phyloP scores from a whole-genome alignment of 1,140 invertebrate species.

The Alviniconcha marisindica region DNA sequence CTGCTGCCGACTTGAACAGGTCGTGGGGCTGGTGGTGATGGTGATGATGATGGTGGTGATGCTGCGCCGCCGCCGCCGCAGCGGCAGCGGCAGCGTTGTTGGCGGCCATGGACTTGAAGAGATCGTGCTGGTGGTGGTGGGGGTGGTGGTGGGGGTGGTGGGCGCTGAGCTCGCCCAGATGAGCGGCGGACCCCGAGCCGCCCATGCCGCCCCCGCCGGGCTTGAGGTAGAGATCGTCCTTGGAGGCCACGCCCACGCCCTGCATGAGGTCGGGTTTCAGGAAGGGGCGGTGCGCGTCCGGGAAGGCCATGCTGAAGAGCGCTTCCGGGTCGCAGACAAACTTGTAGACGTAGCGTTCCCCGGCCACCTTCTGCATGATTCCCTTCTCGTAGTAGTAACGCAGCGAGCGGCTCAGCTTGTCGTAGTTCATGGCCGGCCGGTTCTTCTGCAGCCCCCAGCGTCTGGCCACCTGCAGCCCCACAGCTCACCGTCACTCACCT shows the following conservation, averaged over 20 bases:
- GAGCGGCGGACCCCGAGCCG: background rate
- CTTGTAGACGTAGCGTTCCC: conserved; percentile 96
- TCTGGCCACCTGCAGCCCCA: conserved; percentile 75
- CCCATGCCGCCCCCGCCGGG: background rate
- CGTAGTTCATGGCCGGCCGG: conserved; percentile 97
- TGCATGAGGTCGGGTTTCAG: conserved; percentile 60
- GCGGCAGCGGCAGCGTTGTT: background rate
- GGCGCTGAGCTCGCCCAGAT: conserved; percentile 9
- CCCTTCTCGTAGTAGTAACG: conserved; percentile 98
- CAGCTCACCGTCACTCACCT: background rate
- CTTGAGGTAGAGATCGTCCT: conserved; percentile 53
- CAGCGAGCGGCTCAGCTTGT: conserved; percentile 93
- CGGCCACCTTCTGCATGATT: conserved; percentile 81
- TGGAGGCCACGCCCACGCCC: conserved; percentile 39
- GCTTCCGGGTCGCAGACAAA: conserved; percentile 97
- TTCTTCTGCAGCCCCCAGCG: conserved; percentile 82
- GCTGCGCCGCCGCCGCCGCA: background rate
- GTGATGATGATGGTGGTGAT: conserved; percentile 20
- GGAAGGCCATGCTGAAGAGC: conserved; percentile 89
- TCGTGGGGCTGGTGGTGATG: background rate
- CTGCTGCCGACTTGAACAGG: conserved; percentile 21
- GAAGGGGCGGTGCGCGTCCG: conserved; percentile 71
- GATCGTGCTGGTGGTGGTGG: conserved; percentile 38
- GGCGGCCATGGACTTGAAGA: conserved; percentile 25
- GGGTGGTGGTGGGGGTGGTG: conserved; percentile 49